phyloP scores from a whole-genome alignment of 2,797 vertebrate genomes.

The Esox lucius region DNA sequence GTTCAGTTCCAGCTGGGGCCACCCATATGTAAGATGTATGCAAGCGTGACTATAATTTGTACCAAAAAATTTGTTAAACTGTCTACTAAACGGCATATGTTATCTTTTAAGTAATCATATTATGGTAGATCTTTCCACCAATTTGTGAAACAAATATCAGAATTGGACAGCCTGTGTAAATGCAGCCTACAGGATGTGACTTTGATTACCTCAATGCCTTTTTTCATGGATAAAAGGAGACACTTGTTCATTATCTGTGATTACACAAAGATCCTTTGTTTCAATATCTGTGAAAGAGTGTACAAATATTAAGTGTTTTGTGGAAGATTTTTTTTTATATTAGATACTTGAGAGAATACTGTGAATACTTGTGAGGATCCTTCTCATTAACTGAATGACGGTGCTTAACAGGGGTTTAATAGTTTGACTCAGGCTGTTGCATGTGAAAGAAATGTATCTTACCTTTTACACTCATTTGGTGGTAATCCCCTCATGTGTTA shows the following conservation, averaged over 20 bases:
- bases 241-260: slow-evolving; percentile 25
- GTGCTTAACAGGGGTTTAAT: slow-evolving; percentile 20
- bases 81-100: too few relatives aligned
- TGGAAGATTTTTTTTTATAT: slow-evolving; percentile 43
- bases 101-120: too few relatives aligned
- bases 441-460: slow-evolving; percentile 52
- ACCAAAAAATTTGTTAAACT: too few relatives aligned
- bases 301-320: slow-evolving; percentile 26
- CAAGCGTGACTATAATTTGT: too few relatives aligned
- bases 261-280: slow-evolving; percentile 51
- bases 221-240: slow-evolving; percentile 41
- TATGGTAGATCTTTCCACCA: too few relatives aligned
- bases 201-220: slow-evolving; percentile 80
- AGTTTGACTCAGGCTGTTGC: slow-evolving; percentile 44
- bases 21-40: too few relatives aligned
- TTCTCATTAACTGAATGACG: background rate
- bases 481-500: slow-evolving; percentile 21
- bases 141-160: too few relatives aligned
- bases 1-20: too few relatives aligned
- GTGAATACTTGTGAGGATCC: slow-evolving; percentile 35
- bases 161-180: too few relatives aligned
- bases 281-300: slow-evolving; percentile 63
- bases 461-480: slow-evolving; percentile 45
- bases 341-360: slow-evolving; percentile 36
- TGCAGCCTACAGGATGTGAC: slow-evolving; percentile 43